Conservation (phyloP, 2,888 invertebrate genomes). For the Eupithecia subfuscata region DNA sequence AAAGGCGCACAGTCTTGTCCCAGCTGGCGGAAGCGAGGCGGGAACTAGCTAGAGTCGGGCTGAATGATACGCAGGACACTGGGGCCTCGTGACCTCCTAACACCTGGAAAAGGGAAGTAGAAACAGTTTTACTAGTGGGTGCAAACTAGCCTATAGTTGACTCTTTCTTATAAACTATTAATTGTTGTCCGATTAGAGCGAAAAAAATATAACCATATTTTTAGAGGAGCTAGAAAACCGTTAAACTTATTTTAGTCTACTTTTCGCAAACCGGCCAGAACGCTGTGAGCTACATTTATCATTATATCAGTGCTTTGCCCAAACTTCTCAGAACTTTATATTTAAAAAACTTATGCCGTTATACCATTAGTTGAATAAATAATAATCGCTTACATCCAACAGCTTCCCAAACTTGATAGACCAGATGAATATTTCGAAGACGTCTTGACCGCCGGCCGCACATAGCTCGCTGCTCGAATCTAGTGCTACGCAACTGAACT, state of each 20-base stretch:
- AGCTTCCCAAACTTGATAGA: conserved; percentile 96
- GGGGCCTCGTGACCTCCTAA: conserved; percentile 97
- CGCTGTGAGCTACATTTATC: neutral
- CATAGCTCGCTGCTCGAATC: conserved; percentile 96
- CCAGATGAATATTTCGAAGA: conserved; percentile 98
- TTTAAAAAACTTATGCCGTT: too few species aligned
- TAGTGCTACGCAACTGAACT: conserved; percentile 95
- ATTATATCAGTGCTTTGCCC: too few species aligned
- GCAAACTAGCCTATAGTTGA: too few species aligned
- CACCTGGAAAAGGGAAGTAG: conserved; percentile 69
- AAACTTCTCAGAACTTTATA: too few species aligned
- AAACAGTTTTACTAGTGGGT: neutral
- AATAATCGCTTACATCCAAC: conserved; percentile 86
- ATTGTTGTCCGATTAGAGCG: too few species aligned
- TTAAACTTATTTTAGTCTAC: too few species aligned
- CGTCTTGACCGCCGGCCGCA: conserved; percentile 97
- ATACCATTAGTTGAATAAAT: neutral
- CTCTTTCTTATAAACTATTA: too few species aligned
- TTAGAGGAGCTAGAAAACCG: too few species aligned
- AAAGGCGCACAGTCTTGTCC: conserved; percentile 95
- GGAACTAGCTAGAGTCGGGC: conserved; percentile 88
- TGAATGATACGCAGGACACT: conserved; percentile 92
- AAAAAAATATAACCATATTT: too few species aligned
- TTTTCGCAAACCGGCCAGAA: too few species aligned
- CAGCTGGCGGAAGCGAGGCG: conserved; percentile 93